These are phyloP conservation scores for Pseudeuparius sepicola DNA, from an alignment of 2,888 invertebrate species.

Conservation along the genomic window DNA sequence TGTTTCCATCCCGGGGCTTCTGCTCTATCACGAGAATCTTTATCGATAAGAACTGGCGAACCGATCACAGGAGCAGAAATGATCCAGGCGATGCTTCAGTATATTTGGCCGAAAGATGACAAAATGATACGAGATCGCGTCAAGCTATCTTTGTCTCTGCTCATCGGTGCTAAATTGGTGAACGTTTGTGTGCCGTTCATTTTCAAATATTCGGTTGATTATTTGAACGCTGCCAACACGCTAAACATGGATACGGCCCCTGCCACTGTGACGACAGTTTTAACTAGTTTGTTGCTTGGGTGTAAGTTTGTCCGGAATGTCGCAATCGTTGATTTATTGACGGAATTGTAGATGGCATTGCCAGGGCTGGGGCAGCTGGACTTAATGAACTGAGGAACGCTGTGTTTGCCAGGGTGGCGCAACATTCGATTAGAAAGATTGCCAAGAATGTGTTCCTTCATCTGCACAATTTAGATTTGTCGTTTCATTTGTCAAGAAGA, in stretches of 20 bases:
- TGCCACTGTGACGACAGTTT: constrained; percentile 67
- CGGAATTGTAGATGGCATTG: constrained; percentile 70
- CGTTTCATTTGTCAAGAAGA: constrained; percentile 88
- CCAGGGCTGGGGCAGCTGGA: constrained; percentile 79
- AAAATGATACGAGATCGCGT: constrained; percentile 69
- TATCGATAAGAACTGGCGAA: constrained; percentile 44
- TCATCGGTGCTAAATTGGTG: constrained; percentile 75
- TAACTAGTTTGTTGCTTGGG: constrained; percentile 72
- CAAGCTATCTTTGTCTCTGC: constrained; percentile 66
- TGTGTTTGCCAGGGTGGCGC: constrained; percentile 95
- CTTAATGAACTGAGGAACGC: constrained; percentile 97
- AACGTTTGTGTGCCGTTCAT: constrained; percentile 92
- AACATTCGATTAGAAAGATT: constrained; percentile 89
- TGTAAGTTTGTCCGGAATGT: constrained; percentile 53
- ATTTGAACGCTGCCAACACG: constrained; percentile 47
- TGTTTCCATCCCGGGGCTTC: constrained; percentile 90
- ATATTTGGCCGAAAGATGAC: constrained; percentile 94
- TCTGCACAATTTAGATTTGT: constrained; percentile 86
- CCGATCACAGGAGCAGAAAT: constrained; percentile 66
- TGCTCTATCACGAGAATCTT: constrained; percentile 42
- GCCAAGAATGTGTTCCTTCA: constrained; percentile 94
- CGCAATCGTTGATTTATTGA: constrained; percentile 1
- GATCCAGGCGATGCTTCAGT: constrained; percentile 77
- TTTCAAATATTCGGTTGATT: constrained; percentile 89
- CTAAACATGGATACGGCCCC: constrained; percentile 71